Conservation (phyloP, 2,888 invertebrate species). For the Apocheima hispidaria region DNA sequence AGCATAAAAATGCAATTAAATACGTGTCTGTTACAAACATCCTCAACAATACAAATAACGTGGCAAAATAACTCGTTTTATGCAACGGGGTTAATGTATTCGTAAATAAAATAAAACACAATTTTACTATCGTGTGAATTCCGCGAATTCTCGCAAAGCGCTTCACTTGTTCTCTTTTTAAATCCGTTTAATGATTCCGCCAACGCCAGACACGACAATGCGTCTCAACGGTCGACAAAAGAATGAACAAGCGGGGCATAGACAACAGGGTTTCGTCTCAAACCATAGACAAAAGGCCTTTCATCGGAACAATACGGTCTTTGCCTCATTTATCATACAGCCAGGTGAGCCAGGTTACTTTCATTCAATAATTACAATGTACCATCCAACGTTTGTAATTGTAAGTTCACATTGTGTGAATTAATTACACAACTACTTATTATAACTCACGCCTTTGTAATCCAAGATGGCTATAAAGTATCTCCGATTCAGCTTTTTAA, state of each 20-base stretch:
- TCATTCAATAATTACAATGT: conserved; percentile 84
- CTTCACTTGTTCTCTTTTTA: conserved; percentile 59
- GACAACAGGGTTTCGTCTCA: conserved; percentile 81
- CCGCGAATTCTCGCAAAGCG: conserved; percentile 73
- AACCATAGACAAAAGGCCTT: conserved; percentile 82
- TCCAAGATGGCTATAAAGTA: conserved; percentile 53
- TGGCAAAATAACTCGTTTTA: conserved; percentile 17
- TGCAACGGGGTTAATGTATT: conserved; percentile 21
- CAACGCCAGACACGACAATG: conserved; percentile 72
- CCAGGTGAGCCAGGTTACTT: conserved; percentile 82
- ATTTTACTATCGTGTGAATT: conserved; percentile 61
- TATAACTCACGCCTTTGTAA: conserved; percentile 65
- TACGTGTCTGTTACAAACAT: conserved; percentile 23
- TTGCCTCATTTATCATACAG: conserved; percentile 84
- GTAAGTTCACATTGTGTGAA: conserved; percentile 64
- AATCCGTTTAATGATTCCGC: conserved; percentile 76
- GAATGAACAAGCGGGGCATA: conserved; percentile 73
- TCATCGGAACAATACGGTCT: conserved; percentile 81
- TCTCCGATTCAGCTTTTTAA: conserved; percentile 47
- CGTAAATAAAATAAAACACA: conserved; percentile 18
- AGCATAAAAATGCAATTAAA: conserved; percentile 25
- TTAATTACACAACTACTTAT: conserved; percentile 70
- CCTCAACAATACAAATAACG: conserved; percentile 30
- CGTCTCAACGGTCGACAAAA: conserved; percentile 73
- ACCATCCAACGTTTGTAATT: conserved; percentile 65